Conservation (phyloP, 2,113 vertebrate genomes). For the Syrrhaptes paradoxus region DNA sequence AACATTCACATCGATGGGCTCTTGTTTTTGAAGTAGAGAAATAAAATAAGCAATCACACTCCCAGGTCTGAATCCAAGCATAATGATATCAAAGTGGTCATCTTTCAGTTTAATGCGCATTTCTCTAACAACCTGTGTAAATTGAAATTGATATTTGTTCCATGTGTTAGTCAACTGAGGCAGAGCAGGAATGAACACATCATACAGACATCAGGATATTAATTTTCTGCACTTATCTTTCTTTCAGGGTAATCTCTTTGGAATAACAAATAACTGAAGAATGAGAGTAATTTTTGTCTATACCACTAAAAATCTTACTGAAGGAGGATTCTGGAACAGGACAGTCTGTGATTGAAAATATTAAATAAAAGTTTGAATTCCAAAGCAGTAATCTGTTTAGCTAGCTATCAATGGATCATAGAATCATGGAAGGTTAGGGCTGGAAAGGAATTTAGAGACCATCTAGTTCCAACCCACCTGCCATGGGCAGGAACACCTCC, state of each 20-base stretch:
- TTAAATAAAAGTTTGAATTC: background rate
- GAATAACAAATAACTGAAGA: background rate
- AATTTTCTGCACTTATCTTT: background rate
- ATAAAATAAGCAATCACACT: conserved; percentile 38
- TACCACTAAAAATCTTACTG: background rate
- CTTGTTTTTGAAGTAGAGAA: conserved; percentile 11
- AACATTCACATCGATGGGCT: background rate
- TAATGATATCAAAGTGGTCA: background rate
- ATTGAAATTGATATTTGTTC: background rate
- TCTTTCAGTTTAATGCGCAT: conserved; percentile 4
- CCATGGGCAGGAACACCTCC: too few relatives aligned
- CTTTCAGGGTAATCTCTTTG: background rate
- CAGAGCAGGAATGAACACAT: background rate
- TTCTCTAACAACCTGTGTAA: conserved; percentile 33
- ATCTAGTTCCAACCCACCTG: too few relatives aligned
- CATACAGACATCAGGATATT: background rate
- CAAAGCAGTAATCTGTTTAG: background rate
- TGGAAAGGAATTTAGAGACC: too few relatives aligned
- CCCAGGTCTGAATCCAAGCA: conserved; percentile 50
- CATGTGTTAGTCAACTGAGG: background rate
- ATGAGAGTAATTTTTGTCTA: background rate
- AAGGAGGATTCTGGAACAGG: background rate
- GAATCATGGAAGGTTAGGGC: too few relatives aligned
- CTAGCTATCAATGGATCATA: background rate
- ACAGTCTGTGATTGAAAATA: background rate